phyloP scores from a whole-genome alignment of 2,797 vertebrate species.

The Choloepus didactylus region DNA sequence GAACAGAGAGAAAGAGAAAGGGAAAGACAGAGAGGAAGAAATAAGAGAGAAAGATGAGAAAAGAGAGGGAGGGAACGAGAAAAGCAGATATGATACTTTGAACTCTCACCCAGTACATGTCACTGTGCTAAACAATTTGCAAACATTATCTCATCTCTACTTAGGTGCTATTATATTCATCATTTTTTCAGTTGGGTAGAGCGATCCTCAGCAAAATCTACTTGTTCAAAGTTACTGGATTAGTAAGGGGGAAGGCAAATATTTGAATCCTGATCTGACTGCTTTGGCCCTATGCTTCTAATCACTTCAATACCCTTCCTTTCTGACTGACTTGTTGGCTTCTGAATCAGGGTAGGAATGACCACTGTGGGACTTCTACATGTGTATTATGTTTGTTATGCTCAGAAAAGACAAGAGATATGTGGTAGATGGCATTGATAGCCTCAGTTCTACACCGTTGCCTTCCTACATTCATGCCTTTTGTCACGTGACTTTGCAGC shows the following conservation, averaged over 20 bases:
- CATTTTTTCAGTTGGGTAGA: background rate
- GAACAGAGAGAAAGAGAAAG: background rate
- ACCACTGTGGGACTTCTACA: background rate
- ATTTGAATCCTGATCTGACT: background rate
- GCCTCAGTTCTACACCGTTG: background rate
- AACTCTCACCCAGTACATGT: background rate
- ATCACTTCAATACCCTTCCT: background rate
- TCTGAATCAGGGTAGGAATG: background rate
- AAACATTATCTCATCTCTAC: background rate
- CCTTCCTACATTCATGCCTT: background rate
- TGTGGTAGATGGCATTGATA: background rate
- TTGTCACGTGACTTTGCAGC: background rate
- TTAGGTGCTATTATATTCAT: conserved; percentile 1
- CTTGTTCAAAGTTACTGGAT: background rate
- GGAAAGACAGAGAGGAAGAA: background rate
- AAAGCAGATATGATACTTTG: background rate
- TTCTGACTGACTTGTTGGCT: background rate
- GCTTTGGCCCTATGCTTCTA: background rate
- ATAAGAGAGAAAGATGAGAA: background rate
- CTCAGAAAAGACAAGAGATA: conserved; percentile 1
- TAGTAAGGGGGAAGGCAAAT: background rate
- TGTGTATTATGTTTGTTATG: background rate
- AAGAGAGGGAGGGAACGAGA: background rate
- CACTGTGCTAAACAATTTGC: background rate
- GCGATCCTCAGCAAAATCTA: conserved; percentile 12